phyloP scores from a whole-genome alignment of 2,797 vertebrate species.

The Hydrophis major region DNA sequence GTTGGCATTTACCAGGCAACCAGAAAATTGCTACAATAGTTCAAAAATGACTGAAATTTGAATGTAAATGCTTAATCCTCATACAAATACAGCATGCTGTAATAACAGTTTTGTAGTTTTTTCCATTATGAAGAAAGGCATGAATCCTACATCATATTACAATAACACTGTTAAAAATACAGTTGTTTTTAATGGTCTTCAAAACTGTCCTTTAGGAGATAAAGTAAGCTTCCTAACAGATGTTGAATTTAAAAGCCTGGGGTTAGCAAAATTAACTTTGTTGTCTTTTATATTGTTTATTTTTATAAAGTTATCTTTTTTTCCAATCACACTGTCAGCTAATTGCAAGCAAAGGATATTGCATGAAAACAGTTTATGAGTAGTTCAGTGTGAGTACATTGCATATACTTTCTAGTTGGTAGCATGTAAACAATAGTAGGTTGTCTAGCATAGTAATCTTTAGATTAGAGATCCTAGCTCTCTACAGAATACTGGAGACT shows the following conservation, averaged over 20 bases:
- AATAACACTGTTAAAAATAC: neutral
- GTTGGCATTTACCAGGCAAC: slow-evolving; percentile 46
- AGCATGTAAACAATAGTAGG: neutral
- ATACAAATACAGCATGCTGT: slow-evolving; percentile 43
- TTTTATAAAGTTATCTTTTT: neutral
- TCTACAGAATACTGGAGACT: neutral
- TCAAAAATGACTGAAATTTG: slow-evolving; percentile 63
- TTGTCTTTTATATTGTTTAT: neutral
- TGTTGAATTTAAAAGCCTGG: neutral
- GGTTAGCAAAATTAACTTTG: neutral
- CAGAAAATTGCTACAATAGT: slow-evolving; percentile 67
- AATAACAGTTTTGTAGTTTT: slow-evolving; percentile 45
- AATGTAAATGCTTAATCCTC: slow-evolving; percentile 46
- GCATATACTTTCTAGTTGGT: neutral
- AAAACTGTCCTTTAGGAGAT: neutral
- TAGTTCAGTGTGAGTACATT: neutral
- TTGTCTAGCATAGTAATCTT: neutral
- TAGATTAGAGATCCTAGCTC: neutral
- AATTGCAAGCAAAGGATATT: neutral
- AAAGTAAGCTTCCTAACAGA: neutral
- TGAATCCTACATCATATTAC: slow-evolving; percentile 21
- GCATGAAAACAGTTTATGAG: neutral
- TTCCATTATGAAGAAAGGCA: slow-evolving; percentile 17
- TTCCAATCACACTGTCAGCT: neutral
- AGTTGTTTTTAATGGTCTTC: neutral